phyloP scores from a whole-genome alignment of 2,113 vertebrate species.

The Nycticryphes semicollaris region DNA sequence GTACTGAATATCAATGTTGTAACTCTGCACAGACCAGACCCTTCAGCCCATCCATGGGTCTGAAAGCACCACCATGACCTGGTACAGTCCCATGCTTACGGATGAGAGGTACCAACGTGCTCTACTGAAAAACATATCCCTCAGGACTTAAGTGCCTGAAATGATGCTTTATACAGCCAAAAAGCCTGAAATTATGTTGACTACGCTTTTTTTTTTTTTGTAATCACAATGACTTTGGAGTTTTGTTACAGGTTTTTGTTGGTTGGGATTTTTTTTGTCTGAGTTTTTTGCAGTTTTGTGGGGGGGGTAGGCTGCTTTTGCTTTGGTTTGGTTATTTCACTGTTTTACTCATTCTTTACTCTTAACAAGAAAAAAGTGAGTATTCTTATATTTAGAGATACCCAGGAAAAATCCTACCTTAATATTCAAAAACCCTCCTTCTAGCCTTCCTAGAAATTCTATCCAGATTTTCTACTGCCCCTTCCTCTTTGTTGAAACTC shows the following conservation, averaged over 20 bases:
- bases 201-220: accelerated
- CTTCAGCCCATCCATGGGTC: neutral
- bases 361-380: neutral
- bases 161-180: neutral
- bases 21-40: accelerated
- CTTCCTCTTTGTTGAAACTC: neutral
- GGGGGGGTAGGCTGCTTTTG: neutral
- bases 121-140: neutral
- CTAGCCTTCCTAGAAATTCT: neutral
- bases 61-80: neutral
- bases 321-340: neutral
- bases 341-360: neutral
- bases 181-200: neutral
- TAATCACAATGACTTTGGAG: neutral
- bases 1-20: neutral
- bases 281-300: neutral
- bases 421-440: neutral
- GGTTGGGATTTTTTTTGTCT: neutral
- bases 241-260: neutral
- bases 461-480: neutral
- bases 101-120: accelerated
- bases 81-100: neutral
- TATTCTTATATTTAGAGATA: neutral
- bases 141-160: neutral
- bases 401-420: neutral